phyloP scores from a whole-genome alignment of 2,797 vertebrate genomes.

The Mergus octosetaceus region DNA sequence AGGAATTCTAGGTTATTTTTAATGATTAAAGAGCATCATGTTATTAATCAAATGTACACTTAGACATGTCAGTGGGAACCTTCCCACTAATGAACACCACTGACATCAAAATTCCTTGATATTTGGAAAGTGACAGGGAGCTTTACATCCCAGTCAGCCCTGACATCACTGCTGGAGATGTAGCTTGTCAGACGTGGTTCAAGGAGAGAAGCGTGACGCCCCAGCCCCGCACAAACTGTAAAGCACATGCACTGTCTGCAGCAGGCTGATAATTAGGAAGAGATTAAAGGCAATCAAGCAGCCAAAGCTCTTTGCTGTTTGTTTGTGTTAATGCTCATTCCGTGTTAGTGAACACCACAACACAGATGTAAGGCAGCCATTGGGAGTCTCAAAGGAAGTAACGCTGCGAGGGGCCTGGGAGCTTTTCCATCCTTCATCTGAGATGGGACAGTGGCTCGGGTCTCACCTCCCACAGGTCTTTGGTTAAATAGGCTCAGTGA shows the following conservation, averaged over 20 bases:
- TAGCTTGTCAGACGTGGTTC: background rate
- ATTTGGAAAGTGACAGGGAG: background rate
- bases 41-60: background rate
- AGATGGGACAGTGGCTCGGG: background rate
- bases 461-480: background rate
- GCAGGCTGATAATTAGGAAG: conserved; percentile 16
- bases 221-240: background rate
- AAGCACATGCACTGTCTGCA: background rate
- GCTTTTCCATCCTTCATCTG: background rate
- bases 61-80: background rate
- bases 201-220: background rate
- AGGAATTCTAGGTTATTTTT: background rate
- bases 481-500: background rate
- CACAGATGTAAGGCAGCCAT: background rate
- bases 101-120: background rate
- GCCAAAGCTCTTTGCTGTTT: background rate
- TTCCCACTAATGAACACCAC: background rate
- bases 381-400: background rate
- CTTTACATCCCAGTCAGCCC: background rate
- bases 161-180: background rate
- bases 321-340: background rate
- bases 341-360: background rate
- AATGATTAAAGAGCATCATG: background rate
- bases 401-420: background rate
- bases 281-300: background rate